Conservation (phyloP, 2,888 invertebrate species). For the Tenthredo notha region DNA sequence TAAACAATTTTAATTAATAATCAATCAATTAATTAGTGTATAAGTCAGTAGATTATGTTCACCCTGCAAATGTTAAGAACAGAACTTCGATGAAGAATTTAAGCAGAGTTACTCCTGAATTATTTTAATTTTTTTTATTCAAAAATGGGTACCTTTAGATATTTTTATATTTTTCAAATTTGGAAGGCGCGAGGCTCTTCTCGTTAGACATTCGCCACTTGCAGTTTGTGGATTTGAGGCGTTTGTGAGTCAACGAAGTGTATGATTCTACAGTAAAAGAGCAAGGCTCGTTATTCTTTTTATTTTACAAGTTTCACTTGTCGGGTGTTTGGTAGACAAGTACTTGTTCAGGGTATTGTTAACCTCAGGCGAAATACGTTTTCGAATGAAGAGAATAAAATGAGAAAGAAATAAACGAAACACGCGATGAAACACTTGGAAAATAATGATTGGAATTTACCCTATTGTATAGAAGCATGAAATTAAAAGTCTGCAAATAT, state of each 20-base stretch:
- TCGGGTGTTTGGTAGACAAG: neutral
- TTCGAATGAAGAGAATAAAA: neutral
- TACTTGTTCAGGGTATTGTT: neutral
- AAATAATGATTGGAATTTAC: neutral
- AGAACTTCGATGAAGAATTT: neutral
- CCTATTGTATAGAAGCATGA: neutral
- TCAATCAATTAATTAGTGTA: too few species aligned
- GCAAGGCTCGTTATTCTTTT: slow-evolving; percentile 13
- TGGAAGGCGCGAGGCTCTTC: neutral
- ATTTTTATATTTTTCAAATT: neutral
- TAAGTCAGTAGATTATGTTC: neutral
- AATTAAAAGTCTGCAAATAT: neutral
- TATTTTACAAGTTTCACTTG: neutral
- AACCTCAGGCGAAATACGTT: neutral
- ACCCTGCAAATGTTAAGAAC: neutral
- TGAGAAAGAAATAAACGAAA: neutral
- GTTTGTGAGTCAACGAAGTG: neutral
- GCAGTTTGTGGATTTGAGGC: neutral
- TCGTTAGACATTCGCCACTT: slow-evolving; percentile 9
- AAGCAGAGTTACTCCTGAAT: neutral
- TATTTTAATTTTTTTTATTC: neutral
- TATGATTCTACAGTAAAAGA: neutral
- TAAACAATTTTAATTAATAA: neutral
- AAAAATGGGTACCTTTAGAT: neutral
- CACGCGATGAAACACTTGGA: slow-evolving; percentile 1